Base-by-base conservation (phyloP, 2,797 vertebrate species). In the Phalloptychus januarius region DNA sequence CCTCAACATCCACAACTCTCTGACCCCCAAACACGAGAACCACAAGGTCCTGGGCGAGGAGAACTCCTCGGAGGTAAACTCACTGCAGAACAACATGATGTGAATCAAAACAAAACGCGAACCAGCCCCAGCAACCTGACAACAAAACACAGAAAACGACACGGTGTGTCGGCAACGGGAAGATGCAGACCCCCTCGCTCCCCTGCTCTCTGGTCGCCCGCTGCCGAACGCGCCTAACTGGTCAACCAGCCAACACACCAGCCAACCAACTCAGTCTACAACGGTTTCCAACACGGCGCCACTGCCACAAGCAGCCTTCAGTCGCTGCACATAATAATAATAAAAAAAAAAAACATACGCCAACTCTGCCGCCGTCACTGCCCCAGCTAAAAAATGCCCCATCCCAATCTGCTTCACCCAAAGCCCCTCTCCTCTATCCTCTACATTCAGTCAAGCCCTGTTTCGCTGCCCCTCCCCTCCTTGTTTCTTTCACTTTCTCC, bases 1-100 rank as follows among this genome's bases (percentile, higher is more conserved):
- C 0, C 97, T 98, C 46, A 98, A 97, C 95, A 97, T 98, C 94
- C 98, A 97, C 95, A 98, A 97, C 95, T 97, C 97, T 63, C 95
- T 97, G 92, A 97, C 97, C 36, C 97, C 97, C 94, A 98, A 98
- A 93, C 97, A 97, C 1, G 97, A 98, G 78, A 96, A 96, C 79
- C 95, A 96, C 91, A 99, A 97, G 93, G 96, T 96, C 72, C 96
- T 97, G 90, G 96, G 92, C 85, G 96, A 95, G 88, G 98, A 96
- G 13, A 96, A 95, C 88, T 92, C 95, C 61, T 91, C 95, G 40
- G 98, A 98, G 87, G 96, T 97, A 90, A 98, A 98, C 94, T 98
- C 97, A 82, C 96, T 98, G 89, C 98, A 98, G 96, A 99, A 99
- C 96, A 98, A 98, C 96, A 95, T 98, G 96, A 97, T 98, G 93